Evolutionary conservation across 2,888 invertebrate species (phyloP).

Genomic region (Drosophila vallismaia): DNA sequence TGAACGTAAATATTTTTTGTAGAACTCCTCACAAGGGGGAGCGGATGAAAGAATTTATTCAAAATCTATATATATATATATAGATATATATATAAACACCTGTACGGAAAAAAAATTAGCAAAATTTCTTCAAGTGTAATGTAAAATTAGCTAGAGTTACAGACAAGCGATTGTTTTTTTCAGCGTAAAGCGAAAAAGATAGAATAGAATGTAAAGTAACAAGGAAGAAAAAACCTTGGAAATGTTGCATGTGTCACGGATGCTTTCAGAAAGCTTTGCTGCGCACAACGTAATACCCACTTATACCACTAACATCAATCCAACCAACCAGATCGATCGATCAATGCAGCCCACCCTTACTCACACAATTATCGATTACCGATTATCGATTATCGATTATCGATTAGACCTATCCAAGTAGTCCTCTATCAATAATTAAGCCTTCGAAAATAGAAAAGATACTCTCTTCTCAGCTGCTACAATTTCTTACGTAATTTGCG

Average conservation of each 20-base stretch:
- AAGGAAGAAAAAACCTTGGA: slow-evolving; percentile 11
- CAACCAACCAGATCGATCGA: slow-evolving; percentile 24
- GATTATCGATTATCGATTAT: slow-evolving; percentile 10
- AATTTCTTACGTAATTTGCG: background rate
- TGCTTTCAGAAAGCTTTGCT: slow-evolving; percentile 58
- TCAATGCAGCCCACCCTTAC: slow-evolving; percentile 62
- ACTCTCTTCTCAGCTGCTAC: slow-evolving; percentile 10
- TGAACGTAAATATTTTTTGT: slow-evolving; percentile 39
- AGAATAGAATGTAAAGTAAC: slow-evolving; percentile 15
- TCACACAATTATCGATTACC: slow-evolving; percentile 5
- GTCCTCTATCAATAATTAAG: slow-evolving; percentile 14
- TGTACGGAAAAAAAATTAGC: slow-evolving; percentile 59
- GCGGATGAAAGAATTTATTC: slow-evolving; percentile 39
- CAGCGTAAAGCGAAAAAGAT: background rate
- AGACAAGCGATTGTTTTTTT: slow-evolving; percentile 23
- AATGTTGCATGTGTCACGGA: slow-evolving; percentile 27
- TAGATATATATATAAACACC: slow-evolving; percentile 2
- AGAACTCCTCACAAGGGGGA: slow-evolving; percentile 2
- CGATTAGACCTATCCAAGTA: slow-evolving; percentile 28
- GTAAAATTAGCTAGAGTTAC: slow-evolving; percentile 63
- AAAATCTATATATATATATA: slow-evolving; percentile 23
- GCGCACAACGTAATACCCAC: slow-evolving; percentile 26
- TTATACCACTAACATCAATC: slow-evolving; percentile 11
- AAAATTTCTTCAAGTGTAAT: slow-evolving; percentile 72
- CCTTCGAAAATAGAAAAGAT: background rate